These are phyloP conservation scores for Syngnathus rostellatus DNA, from an alignment of 2,797 vertebrate genomes.

Conservation along the genomic window DNA sequence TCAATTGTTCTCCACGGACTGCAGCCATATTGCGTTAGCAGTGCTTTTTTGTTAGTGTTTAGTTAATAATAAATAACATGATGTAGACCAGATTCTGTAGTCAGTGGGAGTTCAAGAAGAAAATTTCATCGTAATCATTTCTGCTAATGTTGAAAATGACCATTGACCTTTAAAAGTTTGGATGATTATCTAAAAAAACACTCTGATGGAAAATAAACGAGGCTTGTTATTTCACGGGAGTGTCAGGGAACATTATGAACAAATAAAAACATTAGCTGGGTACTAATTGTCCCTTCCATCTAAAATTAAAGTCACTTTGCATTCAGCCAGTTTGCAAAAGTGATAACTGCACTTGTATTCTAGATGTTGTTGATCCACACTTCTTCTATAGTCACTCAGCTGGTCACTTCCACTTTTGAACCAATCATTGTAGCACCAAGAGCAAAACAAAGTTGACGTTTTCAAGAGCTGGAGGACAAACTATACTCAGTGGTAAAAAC, in stretches of 20 bases:
- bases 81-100: background rate
- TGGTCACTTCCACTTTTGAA: background rate
- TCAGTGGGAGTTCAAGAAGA: background rate
- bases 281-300: background rate
- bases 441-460: background rate
- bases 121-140: slow-evolving; percentile 5
- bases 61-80: background rate
- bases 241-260: background rate
- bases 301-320: background rate
- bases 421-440: background rate
- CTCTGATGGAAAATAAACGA: background rate
- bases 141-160: slow-evolving; percentile 8
- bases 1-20: background rate
- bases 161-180: background rate
- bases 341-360: background rate
- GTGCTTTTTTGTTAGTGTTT: background rate
- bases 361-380: background rate
- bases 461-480: background rate
- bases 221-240: background rate
- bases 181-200: background rate
- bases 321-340: background rate
- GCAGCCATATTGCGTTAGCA: background rate
- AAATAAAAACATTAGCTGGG: background rate
- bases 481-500: background rate
- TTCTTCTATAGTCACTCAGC: background rate